Base-by-base conservation (phyloP, 1,140 invertebrate species). In the Drosophila bifasciata region DNA sequence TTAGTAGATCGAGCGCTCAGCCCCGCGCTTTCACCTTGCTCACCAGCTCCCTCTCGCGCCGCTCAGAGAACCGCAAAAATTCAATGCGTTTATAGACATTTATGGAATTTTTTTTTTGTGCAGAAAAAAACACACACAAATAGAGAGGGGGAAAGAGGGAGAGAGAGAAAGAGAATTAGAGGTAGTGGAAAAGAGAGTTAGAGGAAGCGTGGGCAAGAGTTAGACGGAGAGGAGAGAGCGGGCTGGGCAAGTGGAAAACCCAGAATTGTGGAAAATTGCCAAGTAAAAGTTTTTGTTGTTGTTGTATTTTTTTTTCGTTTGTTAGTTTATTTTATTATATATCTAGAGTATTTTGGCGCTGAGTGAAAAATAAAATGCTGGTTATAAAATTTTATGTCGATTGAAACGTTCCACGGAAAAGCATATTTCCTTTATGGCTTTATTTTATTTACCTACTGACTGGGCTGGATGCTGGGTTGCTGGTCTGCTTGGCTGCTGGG, bases 371-470 rank as follows among this genome's bases (percentile, higher is more conserved):
- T 80, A 86, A 69, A 86, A 86, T 55, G 73, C 49, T 66, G 77
- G 60, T 70, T 74, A 77, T 85, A 74, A 86, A 85, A 85, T 85
- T 86, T 81, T 46, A 85, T 88, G 81, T 57, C 81, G 84, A 85
- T 85, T 85, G 81, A 85, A 85, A 77, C 63, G 73, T 66, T 76
- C 57, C 57, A 64, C 60, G 81, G 81, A 77, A 36, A 77, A 85
- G 63, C 80, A 85, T 77, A 85, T 81, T 85, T 86, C 81, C 81
- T 81, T 86, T 85, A 85, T 85, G 77, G 64, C 81, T 77, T 62
- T 67, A 70, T 77, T 86, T 81, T 85, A 84, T 84, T 85, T 84
- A 84, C 81, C 72, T 76, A 79, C 80, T 67, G 41, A n/a, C 17
- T 51, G 7, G 16, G 56, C 17, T 36, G 40, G n/a, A 45, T 60